Evolutionary conservation across 2,113 vertebrate species (phyloP).

Genomic region (Lasiurus borealis): DNA sequence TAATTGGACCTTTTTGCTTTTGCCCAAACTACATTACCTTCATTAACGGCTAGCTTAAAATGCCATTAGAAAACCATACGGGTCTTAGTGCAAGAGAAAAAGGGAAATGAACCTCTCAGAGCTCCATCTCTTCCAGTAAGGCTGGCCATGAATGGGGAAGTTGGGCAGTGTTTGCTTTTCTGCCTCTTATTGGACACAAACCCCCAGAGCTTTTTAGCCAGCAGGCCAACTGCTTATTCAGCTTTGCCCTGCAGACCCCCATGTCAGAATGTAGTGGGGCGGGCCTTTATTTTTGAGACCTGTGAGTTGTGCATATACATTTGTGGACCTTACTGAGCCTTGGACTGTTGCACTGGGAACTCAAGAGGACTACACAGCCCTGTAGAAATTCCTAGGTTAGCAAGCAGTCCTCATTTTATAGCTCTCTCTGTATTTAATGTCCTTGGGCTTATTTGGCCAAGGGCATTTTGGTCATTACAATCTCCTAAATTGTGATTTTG

Average conservation of each 20-base stretch:
- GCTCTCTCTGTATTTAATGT: not conserved
- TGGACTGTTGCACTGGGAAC: not conserved
- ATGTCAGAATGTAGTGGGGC: not conserved
- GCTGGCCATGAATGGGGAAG: slow-evolving; percentile 56
- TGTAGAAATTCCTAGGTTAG: not conserved
- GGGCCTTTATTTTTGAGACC: not conserved
- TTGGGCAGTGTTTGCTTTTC: slow-evolving; percentile 55
- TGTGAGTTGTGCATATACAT: not conserved
- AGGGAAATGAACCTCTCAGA: slow-evolving; percentile 72
- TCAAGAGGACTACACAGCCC: not conserved
- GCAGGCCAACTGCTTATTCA: slow-evolving; percentile 45
- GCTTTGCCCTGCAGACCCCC: not conserved
- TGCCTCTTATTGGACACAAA: slow-evolving; percentile 16
- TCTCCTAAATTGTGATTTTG: not conserved
- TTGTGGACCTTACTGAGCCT: not conserved
- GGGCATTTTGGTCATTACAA: not conserved
- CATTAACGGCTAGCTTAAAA: slow-evolving; percentile 85
- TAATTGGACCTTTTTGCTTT: slow-evolving; percentile 82
- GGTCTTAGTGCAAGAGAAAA: slow-evolving; percentile 68
- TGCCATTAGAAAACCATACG: slow-evolving; percentile 77
- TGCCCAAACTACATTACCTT: slow-evolving; percentile 76
- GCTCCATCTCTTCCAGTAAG: slow-evolving; percentile 79
- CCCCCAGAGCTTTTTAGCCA: slow-evolving; percentile 34
- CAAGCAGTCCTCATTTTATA: not conserved
- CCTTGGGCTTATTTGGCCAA: not conserved